A percentile compares a stretch with the other conserved stretches of the same genome.
phyloP scores from a whole-genome alignment of 2,113 vertebrate species.

The Pelobates fuscus region DNA sequence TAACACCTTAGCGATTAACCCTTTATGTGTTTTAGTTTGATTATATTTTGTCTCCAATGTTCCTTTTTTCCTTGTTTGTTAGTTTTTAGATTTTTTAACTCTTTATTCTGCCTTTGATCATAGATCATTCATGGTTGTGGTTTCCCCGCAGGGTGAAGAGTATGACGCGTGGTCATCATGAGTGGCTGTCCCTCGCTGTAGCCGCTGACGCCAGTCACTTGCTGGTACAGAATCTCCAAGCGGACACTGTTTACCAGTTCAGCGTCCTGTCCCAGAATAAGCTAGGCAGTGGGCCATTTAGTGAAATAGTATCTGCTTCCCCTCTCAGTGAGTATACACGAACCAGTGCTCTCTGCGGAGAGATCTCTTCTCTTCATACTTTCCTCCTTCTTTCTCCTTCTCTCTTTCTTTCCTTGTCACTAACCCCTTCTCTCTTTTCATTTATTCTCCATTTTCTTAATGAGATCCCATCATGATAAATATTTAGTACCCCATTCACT shows the following conservation, averaged over 20 bases:
- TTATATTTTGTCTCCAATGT: neutral
- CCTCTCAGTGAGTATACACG: constrained; percentile 76
- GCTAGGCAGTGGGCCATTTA: constrained; percentile 94
- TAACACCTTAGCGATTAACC: too few species aligned
- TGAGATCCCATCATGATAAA: too few species aligned
- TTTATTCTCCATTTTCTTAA: too few species aligned
- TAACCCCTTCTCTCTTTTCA: neutral
- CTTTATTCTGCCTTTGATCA: too few species aligned
- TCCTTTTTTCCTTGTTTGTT: neutral
- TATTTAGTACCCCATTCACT: too few species aligned
- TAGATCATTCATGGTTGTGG: neutral
- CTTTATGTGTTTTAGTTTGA: too few species aligned
- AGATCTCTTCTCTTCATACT: too few species aligned
- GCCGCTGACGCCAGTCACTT: constrained; percentile 76
- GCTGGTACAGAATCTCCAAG: constrained; percentile 82
- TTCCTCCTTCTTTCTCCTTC: neutral
- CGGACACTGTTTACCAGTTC: constrained; percentile 86
- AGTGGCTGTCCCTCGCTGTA: constrained; percentile 87
- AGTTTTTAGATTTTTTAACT: too few species aligned
- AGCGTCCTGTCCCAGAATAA: constrained; percentile 94
- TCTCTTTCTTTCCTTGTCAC: neutral
- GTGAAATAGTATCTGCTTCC: constrained; percentile 81
- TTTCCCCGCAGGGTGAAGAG: constrained; percentile 74
- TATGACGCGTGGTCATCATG: constrained; percentile 79
- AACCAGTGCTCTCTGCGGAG: too few species aligned